Percentiles rank a stretch among this genome's conserved stretches.
Evolutionary conservation across 1,140 invertebrate species (phyloP).

Genomic region (Cydia pomonella): DNA sequence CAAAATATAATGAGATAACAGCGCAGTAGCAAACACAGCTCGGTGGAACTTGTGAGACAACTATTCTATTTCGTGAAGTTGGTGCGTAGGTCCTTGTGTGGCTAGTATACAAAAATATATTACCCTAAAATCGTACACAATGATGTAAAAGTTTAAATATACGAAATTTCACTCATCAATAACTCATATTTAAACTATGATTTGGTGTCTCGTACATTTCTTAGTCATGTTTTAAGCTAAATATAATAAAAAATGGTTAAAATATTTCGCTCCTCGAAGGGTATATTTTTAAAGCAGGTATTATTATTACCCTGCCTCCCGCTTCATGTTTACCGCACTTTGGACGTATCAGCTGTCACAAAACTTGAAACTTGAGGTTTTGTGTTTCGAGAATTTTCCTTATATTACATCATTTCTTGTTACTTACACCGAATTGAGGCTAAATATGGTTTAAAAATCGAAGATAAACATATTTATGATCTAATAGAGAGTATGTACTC

Average conservation of each 20-base stretch:
- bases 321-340: constrained; percentile 35
- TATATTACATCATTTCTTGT: constrained; percentile 43
- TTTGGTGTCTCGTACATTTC: too few species aligned
- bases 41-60: constrained; percentile 41
- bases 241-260: not conserved
- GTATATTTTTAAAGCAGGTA: constrained; percentile 44
- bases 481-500: not conserved
- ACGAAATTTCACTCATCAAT: not conserved
- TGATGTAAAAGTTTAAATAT: not conserved
- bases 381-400: constrained; percentile 67
- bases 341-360: constrained; percentile 47
- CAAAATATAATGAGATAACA: constrained; percentile 40
- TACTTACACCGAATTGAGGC: constrained; percentile 11
- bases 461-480: not conserved
- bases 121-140: constrained; percentile 3
- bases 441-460: not conserved
- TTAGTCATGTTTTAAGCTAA: too few species aligned
- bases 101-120: constrained; percentile 38
- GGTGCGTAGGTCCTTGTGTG: constrained; percentile 41
- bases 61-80: constrained; percentile 61
- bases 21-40: constrained; percentile 54
- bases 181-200: too few species aligned
- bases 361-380: constrained; percentile 63
- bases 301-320: constrained; percentile 45
- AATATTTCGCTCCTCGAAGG: not conserved